Conservation (phyloP, 2,888 invertebrate genomes). For the Smittia sp. region DNA sequence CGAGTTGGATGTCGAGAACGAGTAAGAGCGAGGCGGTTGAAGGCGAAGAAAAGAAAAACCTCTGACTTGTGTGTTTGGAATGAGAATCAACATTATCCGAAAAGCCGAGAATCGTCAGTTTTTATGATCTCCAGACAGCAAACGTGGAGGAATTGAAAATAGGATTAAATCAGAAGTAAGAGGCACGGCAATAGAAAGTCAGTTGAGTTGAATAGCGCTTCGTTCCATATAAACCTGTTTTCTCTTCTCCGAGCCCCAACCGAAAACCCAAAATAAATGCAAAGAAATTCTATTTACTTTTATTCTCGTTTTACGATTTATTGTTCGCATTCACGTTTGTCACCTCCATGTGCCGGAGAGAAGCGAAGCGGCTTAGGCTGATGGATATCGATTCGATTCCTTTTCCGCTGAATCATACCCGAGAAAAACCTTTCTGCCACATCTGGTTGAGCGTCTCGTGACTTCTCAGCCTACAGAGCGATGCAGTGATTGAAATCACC, state of each 20-base stretch:
- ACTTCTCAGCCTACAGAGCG: neutral
- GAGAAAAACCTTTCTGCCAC: neutral
- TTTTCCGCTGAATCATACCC: neutral
- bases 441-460: neutral
- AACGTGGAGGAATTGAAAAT: constrained; percentile 6
- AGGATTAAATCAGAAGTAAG: constrained; percentile 15
- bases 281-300: constrained; percentile 4
- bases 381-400: neutral
- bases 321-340: neutral
- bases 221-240: constrained; percentile 14
- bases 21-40: too few relatives aligned
- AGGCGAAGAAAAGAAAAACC: neutral
- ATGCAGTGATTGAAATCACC: neutral
- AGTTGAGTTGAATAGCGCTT: too few relatives aligned
- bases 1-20: too few relatives aligned
- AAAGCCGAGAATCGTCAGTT: constrained; percentile 18
- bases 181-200: constrained; percentile 23
- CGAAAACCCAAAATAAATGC: neutral
- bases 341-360: neutral
- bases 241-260: neutral
- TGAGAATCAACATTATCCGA: constrained; percentile 8
- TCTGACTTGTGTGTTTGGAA: neutral
- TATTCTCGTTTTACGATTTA: constrained; percentile 2
- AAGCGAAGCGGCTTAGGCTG: neutral
- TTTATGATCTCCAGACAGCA: constrained; percentile 15